Conservation (phyloP, 2,797 vertebrate genomes). For the Poecile montanus region DNA sequence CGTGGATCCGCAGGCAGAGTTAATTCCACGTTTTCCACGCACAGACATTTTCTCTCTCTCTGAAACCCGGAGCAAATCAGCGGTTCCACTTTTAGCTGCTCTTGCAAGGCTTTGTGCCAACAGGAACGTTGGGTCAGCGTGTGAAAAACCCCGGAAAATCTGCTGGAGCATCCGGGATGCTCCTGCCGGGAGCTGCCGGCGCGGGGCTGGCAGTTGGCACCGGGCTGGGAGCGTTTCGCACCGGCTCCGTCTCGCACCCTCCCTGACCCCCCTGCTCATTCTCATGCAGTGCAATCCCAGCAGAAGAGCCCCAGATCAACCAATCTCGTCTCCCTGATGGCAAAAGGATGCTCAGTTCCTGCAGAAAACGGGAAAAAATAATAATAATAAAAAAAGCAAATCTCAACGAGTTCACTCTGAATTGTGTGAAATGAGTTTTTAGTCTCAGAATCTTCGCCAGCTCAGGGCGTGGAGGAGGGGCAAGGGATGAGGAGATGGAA, state of each 20-base stretch:
- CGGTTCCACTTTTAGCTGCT: neutral
- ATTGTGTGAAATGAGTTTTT: neutral
- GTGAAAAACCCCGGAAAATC: neutral
- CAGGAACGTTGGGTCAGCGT: neutral
- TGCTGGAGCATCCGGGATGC: neutral
- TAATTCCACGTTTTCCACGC: neutral
- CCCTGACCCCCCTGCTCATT: neutral
- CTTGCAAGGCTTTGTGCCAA: neutral
- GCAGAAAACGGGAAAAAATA: neutral
- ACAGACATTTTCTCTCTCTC: neutral
- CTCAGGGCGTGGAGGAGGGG: neutral
- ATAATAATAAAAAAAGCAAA: neutral
- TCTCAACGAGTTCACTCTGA: neutral
- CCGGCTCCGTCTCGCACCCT: slow-evolving; percentile 46
- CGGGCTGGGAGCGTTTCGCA: neutral
- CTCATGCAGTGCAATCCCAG: neutral
- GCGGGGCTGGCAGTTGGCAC: neutral
- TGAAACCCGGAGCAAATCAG: neutral
- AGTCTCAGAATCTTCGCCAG: neutral
- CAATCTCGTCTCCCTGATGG: neutral
- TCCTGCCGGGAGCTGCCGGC: neutral
- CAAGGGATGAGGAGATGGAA: neutral
- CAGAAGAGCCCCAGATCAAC: fast-evolving
- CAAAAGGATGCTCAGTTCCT: slow-evolving; percentile 16
- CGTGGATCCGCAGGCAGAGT: fast-evolving